Conservation (phyloP, 2,797 vertebrate genomes). For the Morus bassanus region DNA sequence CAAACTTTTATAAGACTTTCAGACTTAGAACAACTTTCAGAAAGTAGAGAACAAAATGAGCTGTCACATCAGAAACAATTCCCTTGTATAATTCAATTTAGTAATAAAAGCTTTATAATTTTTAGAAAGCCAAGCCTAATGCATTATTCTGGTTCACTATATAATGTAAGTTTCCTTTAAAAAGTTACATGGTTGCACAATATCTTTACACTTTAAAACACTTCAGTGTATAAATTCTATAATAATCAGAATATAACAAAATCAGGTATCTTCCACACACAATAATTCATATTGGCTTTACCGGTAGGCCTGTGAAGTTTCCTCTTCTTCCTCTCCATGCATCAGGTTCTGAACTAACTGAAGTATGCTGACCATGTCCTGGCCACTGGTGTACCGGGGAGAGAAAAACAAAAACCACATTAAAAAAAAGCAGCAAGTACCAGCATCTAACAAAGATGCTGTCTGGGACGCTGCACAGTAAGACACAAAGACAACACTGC, state of each 20-base stretch:
- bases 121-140: not conserved
- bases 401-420: not conserved
- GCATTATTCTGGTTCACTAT: not conserved
- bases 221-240: not conserved
- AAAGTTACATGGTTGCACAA: not conserved
- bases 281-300: slow-evolving; percentile 55
- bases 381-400: slow-evolving; percentile 76
- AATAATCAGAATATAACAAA: not conserved
- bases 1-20: not conserved
- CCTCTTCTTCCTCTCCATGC: slow-evolving; percentile 88
- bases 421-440: not conserved
- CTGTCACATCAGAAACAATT: not conserved
- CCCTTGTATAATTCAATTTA: not conserved
- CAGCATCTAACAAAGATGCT: not conserved
- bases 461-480: not conserved
- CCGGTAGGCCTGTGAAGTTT: slow-evolving; percentile 77
- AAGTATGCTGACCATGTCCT: slow-evolving; percentile 89
- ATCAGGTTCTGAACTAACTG: slow-evolving; percentile 92
- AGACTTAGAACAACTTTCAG: not conserved
- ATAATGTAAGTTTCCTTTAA: not conserved
- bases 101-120: not conserved
- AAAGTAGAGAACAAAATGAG: not conserved
- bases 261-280: not conserved
- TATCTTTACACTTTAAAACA: not conserved
- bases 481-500: not conserved